Conservation (phyloP, 2,797 vertebrate species). For the Pseudomugil tenellus region DNA sequence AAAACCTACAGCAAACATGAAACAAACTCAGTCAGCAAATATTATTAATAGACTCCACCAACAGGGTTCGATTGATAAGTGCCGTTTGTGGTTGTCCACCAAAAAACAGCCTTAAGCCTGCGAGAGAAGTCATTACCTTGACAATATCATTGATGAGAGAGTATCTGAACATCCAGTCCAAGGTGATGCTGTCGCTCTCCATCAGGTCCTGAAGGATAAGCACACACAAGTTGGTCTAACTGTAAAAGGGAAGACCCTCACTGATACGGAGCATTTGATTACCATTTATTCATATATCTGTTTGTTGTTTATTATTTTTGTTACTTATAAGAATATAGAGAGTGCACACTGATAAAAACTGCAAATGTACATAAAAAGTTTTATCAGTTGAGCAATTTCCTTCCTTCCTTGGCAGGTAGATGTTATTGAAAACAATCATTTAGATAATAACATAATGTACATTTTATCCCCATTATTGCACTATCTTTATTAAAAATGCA, state of each 20-base stretch:
- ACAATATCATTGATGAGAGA: slow-evolving; percentile 92
- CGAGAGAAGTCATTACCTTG: slow-evolving; percentile 80
- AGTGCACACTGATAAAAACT: neutral
- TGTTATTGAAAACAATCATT: neutral
- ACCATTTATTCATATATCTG: too few relatives aligned
- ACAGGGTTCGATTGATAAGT: neutral
- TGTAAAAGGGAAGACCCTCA: neutral
- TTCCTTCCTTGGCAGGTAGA: neutral
- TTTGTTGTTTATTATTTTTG: too few relatives aligned
- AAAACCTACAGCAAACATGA: neutral
- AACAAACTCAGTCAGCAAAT: neutral
- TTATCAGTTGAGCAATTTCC: neutral
- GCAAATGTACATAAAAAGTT: neutral
- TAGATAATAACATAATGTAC: neutral
- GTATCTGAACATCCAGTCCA: slow-evolving; percentile 97
- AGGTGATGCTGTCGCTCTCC: slow-evolving; percentile 92
- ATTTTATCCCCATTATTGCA: neutral
- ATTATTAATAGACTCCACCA: neutral
- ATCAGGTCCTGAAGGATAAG: slow-evolving; percentile 86
- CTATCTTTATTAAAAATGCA: neutral
- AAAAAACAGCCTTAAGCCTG: neutral
- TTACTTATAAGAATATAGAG: neutral
- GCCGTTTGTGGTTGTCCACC: neutral
- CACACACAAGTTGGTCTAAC: slow-evolving; percentile 10
- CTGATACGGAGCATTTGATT: neutral